Conservation (phyloP, 2,888 invertebrate genomes). For the Macrophya alboannulata region DNA sequence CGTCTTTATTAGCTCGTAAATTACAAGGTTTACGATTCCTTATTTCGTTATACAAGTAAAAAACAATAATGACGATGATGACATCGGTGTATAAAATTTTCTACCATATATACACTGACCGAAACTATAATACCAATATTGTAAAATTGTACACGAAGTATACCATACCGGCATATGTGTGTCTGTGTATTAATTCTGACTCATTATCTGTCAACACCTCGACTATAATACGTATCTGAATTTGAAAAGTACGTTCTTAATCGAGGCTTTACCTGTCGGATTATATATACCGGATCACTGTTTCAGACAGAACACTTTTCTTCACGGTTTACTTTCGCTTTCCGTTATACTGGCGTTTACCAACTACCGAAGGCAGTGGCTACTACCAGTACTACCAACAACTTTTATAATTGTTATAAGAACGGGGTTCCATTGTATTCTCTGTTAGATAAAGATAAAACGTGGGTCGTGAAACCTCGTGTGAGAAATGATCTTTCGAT, state of each 20-base stretch:
- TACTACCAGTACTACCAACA: neutral
- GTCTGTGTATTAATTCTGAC: neutral
- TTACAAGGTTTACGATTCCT: conserved; percentile 15
- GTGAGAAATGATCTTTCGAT: conserved; percentile 21
- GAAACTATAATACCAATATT: neutral
- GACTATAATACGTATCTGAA: neutral
- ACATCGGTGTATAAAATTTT: neutral
- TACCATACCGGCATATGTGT: neutral
- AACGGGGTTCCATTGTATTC: neutral
- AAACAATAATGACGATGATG: conserved; percentile 13
- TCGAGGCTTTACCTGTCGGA: conserved; percentile 2
- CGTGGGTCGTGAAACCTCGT: conserved; percentile 7
- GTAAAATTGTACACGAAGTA: neutral
- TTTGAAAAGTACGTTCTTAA: conserved; percentile 6
- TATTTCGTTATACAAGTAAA: neutral
- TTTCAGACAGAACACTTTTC: conserved; percentile 22
- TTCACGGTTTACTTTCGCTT: conserved; percentile 37
- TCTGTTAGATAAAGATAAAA: neutral
- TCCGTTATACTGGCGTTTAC: conserved; percentile 7
- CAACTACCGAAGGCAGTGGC: conserved; percentile 1
- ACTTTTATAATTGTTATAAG: conserved; percentile 7
- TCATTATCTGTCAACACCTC: neutral
- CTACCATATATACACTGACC: neutral
- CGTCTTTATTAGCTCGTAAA: conserved; percentile 13
- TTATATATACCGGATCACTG: conserved; percentile 23